phyloP scores from a whole-genome alignment of 2,797 vertebrate species.

The Alca torda region DNA sequence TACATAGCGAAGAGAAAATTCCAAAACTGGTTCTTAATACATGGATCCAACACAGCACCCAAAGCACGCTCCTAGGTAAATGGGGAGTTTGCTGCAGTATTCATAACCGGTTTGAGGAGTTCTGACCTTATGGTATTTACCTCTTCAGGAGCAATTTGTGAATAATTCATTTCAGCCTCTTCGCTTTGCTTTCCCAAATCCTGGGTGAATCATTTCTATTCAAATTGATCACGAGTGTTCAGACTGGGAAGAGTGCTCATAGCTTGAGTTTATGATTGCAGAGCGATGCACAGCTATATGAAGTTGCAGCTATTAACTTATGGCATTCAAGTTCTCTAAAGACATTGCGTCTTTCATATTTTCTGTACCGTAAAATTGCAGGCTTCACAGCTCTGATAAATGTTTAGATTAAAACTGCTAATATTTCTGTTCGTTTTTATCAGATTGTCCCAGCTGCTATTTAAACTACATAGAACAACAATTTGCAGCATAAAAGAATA shows the following conservation, averaged over 20 bases:
- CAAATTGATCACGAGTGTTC: constrained; percentile 27
- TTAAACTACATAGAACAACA: background rate
- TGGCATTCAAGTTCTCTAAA: constrained; percentile 6
- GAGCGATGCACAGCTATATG: background rate
- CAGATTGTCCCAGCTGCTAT: background rate
- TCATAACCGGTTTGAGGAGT: background rate
- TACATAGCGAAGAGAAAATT: background rate
- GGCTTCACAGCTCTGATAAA: background rate
- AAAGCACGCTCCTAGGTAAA: background rate
- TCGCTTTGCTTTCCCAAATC: constrained; percentile 18
- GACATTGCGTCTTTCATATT: background rate
- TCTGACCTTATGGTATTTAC: constrained; percentile 26
- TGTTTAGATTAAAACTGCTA: constrained; percentile 26
- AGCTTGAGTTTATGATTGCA: constrained; percentile 10
- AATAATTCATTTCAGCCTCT: constrained; percentile 30
- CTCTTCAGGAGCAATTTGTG: constrained; percentile 26
- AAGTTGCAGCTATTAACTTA: constrained; percentile 29
- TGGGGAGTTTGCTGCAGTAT: background rate
- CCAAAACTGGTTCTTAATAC: background rate
- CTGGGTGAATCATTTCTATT: constrained; percentile 38
- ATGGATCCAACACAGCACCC: background rate
- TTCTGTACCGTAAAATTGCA: background rate
- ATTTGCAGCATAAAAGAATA: background rate
- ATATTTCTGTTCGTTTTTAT: constrained; percentile 28
- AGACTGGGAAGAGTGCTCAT: background rate